Evolutionary conservation across 2,888 invertebrate genomes (phyloP).

Genomic region (Synergus itoensis): DNA sequence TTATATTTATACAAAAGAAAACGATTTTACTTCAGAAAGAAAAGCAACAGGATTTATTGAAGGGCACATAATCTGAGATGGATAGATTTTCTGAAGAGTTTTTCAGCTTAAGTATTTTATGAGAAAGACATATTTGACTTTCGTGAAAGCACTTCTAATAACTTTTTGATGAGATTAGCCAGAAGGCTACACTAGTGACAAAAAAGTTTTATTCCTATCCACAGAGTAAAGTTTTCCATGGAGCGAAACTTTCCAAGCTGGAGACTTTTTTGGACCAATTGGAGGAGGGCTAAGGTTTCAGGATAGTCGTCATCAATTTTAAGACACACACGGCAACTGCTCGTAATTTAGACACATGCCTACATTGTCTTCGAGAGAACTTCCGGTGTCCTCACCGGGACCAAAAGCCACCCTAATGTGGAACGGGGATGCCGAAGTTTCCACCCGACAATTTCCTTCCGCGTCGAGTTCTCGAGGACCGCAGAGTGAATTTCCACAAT

Average conservation of each 20-base stretch:
- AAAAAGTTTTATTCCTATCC: constrained; percentile 12
- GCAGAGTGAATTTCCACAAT: constrained; percentile 88
- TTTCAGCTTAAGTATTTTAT: neutral
- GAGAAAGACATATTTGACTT: constrained; percentile 28
- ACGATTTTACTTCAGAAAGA: neutral
- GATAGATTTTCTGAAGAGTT: neutral
- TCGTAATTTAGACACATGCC: constrained; percentile 88
- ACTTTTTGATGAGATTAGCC: constrained; percentile 26
- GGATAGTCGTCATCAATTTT: constrained; percentile 54
- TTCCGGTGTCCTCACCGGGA: constrained; percentile 80
- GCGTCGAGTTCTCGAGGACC: constrained; percentile 77
- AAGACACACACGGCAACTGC: constrained; percentile 84
- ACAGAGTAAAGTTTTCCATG: neutral
- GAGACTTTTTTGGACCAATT: neutral
- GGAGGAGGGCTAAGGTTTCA: constrained; percentile 40
- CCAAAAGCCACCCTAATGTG: constrained; percentile 89
- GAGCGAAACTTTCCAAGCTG: neutral
- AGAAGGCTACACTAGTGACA: neutral
- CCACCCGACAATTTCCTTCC: constrained; percentile 82
- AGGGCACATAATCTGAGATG: neutral
- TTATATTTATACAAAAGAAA: neutral
- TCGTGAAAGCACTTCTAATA: neutral
- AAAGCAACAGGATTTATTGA: neutral
- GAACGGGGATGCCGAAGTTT: constrained; percentile 88
- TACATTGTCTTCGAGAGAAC: constrained; percentile 88